Evolutionary conservation across 2,797 vertebrate genomes (phyloP).

Genomic region (Coracias cyanogaster): DNA sequence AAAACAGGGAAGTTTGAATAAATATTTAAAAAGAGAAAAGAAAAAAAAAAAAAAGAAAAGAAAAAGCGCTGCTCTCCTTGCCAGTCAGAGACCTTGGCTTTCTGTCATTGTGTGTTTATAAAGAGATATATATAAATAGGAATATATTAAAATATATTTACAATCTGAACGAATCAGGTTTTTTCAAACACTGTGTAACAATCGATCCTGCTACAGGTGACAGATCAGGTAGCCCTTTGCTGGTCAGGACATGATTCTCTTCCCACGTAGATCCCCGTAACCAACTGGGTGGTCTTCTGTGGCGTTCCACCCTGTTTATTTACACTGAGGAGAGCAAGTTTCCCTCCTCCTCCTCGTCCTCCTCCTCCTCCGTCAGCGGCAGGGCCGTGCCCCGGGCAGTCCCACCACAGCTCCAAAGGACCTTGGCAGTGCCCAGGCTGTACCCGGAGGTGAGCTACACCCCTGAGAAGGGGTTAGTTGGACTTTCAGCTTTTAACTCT

Average conservation of each 20-base stretch:
- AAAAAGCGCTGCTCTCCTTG: slow-evolving; percentile 65
- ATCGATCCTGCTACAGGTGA: slow-evolving; percentile 16
- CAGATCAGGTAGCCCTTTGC: slow-evolving; percentile 40
- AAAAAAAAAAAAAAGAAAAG: neutral
- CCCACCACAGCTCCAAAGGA: neutral
- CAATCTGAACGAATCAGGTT: slow-evolving; percentile 56
- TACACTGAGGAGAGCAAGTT: neutral
- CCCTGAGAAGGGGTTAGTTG: neutral
- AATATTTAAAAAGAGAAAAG: neutral
- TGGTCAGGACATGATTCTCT: slow-evolving; percentile 20
- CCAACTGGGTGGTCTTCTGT: neutral
- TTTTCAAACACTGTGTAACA: slow-evolving; percentile 73
- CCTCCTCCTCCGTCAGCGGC: neutral
- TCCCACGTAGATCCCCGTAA: neutral
- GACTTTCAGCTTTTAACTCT: neutral
- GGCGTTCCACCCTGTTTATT: rapidly evolving
- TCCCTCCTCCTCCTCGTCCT: neutral
- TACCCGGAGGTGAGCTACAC: neutral
- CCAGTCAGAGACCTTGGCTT: slow-evolving; percentile 63
- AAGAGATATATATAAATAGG: slow-evolving; percentile 60
- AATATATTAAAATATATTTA: slow-evolving; percentile 44
- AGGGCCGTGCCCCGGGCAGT: neutral
- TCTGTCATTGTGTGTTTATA: slow-evolving; percentile 54
- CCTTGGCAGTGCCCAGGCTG: neutral
- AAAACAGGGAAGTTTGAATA: slow-evolving; percentile 50